Evolutionary conservation across 53 echinoderm and acorn worm species (phyloP).

Genomic region (Arbacia lixula): DNA sequence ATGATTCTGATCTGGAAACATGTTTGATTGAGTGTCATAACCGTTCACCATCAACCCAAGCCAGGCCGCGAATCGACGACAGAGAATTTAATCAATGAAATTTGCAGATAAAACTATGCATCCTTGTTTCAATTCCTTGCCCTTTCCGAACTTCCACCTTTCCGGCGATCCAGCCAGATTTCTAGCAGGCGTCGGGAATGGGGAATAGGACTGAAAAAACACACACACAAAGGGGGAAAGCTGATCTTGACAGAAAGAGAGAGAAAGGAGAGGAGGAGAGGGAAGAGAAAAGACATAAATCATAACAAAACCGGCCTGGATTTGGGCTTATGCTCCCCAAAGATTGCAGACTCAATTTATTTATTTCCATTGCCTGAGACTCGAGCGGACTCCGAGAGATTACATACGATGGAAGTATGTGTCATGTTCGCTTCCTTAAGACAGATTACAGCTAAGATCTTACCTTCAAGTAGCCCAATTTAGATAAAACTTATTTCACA

Average conservation of each 20-base stretch:
- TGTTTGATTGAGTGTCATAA: slow-evolving; percentile 42
- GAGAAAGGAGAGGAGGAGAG: neutral
- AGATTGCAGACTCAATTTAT: slow-evolving; percentile 21
- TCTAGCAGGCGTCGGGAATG: too few species aligned
- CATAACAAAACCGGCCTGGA: slow-evolving; percentile 36
- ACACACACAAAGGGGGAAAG: too few species aligned
- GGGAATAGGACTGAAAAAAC: too few species aligned
- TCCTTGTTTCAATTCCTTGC: slow-evolving; percentile 57
- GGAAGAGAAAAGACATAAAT: slow-evolving; percentile 36
- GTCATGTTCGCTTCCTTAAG: slow-evolving; percentile 45
- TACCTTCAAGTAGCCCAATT: slow-evolving; percentile 16
- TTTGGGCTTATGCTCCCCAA: slow-evolving; percentile 1
- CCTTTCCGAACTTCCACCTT: slow-evolving; percentile 19
- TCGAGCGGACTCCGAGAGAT: slow-evolving; percentile 10
- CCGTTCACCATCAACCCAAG: slow-evolving; percentile 12
- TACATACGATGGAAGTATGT: slow-evolving; percentile 49
- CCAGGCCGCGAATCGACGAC: neutral
- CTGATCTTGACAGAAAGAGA: neutral
- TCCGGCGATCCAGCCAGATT: too few species aligned
- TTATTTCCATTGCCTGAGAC: slow-evolving; percentile 18
- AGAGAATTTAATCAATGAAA: slow-evolving; percentile 28
- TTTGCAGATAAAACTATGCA: slow-evolving; percentile 34
- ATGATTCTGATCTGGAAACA: slow-evolving; percentile 34
- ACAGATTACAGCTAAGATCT: slow-evolving; percentile 4
- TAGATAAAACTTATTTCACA: neutral